A percentile compares a stretch with the other conserved stretches of the same genome.
Evolutionary conservation across 2,888 invertebrate species (phyloP).

Genomic region (Podabrus alpinus): DNA sequence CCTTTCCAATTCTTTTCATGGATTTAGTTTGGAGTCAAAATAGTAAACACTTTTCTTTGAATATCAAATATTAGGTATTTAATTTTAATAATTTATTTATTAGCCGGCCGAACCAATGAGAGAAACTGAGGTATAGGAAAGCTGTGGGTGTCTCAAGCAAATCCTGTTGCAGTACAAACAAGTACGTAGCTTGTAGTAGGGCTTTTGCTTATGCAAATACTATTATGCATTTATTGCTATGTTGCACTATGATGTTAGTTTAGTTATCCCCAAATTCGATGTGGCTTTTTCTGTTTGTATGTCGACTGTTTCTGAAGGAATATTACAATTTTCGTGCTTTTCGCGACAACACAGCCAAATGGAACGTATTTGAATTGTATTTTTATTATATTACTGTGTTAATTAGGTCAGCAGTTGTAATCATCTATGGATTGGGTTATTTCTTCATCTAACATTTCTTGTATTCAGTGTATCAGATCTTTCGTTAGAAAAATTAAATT

Average conservation of each 20-base stretch:
- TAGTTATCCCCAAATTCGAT: conserved; percentile 49
- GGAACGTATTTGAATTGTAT: conserved; percentile 17
- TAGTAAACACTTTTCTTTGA: conserved; percentile 14
- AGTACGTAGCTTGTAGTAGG: conserved; percentile 63
- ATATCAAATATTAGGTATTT: conserved; percentile 38
- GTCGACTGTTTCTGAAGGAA: conserved; percentile 31
- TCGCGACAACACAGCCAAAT: conserved; percentile 55
- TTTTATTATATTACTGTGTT: not conserved
- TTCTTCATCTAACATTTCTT: not conserved
- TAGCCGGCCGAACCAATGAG: conserved; percentile 76
- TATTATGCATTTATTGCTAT: conserved; percentile 51
- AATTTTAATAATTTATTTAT: conserved; percentile 59
- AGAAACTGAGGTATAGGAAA: conserved; percentile 75
- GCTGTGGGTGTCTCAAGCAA: conserved; percentile 61
- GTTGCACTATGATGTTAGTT: conserved; percentile 54
- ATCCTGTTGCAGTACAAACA: conserved; percentile 65
- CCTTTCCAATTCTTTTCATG: conserved; percentile 6
- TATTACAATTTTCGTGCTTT: conserved; percentile 35
- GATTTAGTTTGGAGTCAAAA: conserved; percentile 21
- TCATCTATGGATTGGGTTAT: not conserved
- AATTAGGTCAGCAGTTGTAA: not conserved
- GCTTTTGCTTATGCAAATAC: conserved; percentile 52
- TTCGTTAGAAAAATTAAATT: not conserved
- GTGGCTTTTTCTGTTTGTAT: conserved; percentile 39
- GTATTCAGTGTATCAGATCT: not conserved